Evolutionary conservation across 2,797 vertebrate genomes (phyloP), one percentile per base, ranked within the genome.

Genomic region (Platalea minor): DNA sequence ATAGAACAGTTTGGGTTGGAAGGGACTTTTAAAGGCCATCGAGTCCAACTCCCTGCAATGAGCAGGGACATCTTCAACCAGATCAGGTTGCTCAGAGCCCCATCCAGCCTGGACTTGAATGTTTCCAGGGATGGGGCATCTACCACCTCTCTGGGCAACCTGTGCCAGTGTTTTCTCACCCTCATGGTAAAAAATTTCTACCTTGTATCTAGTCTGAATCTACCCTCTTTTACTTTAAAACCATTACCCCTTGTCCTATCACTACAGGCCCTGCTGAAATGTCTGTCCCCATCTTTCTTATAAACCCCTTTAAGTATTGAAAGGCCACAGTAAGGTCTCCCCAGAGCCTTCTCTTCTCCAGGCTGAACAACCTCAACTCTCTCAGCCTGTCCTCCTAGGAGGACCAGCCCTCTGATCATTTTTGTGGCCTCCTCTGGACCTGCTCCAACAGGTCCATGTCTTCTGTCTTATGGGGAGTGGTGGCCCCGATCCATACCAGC

Each of bases 321-420:
- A 63, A 68, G 46, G 26, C n/a, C 0, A 4, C 59, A 16, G 4
- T 2, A 25, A 45, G 28, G 1, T 88, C 3, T 78, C n/a, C 11
- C 5, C 0, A 0, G 12, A 61, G 15, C 35, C 12, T 56, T 41
- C 37, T 37, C 13, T 12, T 28, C 65, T 80, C 29, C 46, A 39
- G 51, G 17, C 15, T 48, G 59, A 39, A 10, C 46, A 24, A 3
- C 11, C 29, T 17, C 25, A 13, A 0, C 2, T 46, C 17, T 29
- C 24, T 5, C 24, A 45, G 33, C 20, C 17, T 24, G 8, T 28
- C 26, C 4, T 10, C 11, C 0, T 0, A n/a, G 14, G 1, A n/a
- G 46, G 53, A 19, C 15, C 56, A 76, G 2, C 18, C 26, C 24
- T 7, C 3, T 0, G 14, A 43, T 28, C 11, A 1, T 5, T 3